Conservation (phyloP, 64 coral and sea anemone species). For the Montipora foliosa region DNA sequence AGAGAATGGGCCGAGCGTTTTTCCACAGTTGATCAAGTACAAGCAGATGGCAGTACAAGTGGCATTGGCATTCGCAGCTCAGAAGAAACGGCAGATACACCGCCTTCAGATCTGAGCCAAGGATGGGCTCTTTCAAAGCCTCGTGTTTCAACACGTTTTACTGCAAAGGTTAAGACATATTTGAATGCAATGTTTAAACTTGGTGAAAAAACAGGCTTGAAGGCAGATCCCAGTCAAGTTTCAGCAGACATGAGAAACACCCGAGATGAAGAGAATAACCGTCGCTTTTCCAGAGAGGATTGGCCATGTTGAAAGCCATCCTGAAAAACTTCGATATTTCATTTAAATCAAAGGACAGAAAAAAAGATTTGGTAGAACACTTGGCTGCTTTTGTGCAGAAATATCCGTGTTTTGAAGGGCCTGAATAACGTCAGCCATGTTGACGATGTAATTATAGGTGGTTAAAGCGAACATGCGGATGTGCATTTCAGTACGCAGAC, state of each 20-base stretch:
- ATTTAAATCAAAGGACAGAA: no score
- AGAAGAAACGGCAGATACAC: not conserved
- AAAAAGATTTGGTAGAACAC: no score
- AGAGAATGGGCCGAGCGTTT: conserved; percentile 20
- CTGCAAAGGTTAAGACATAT: not conserved
- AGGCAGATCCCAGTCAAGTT: conserved; percentile 20
- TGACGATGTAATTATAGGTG: no score
- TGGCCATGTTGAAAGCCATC: conserved; percentile 24
- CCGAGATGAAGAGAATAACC: conserved; percentile 29
- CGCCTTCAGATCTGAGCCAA: conserved; percentile 8
- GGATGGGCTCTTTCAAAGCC: conserved; percentile 5
- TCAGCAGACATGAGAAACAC: conserved; percentile 24
- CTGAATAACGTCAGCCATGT: no score
- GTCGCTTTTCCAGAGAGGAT: conserved; percentile 23
- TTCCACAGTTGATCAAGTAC: not conserved
- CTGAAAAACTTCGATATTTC: no score
- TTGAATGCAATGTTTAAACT: conserved; percentile 8
- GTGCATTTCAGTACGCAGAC: no score
- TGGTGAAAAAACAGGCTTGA: not conserved
- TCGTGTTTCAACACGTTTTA: not conserved
- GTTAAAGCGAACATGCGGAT: no score
- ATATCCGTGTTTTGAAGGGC: no score
- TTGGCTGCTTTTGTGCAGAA: no score
- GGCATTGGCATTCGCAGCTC: no score
- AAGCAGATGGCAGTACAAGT: no score